Percentiles rank a stretch among this genome's conserved stretches.
These are phyloP conservation scores for Oxyura jamaicensis DNA, from an alignment of 2,113 vertebrate species.

Conservation along the genomic window DNA sequence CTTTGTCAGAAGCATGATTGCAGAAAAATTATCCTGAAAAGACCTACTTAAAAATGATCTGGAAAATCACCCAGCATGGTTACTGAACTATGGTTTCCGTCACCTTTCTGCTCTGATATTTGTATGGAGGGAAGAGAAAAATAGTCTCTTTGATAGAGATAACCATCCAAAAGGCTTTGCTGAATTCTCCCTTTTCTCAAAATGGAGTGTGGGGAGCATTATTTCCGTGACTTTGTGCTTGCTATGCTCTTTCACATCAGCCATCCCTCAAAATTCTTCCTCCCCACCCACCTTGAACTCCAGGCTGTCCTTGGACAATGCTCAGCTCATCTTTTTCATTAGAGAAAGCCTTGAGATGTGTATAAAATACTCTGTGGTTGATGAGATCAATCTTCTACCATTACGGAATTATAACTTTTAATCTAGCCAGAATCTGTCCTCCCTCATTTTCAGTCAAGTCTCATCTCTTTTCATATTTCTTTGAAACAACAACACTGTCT, in stretches of 20 bases:
- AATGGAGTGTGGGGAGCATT: conserved; percentile 1
- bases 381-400: conserved; percentile 50
- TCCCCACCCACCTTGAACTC: conserved; percentile 12
- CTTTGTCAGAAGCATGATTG: conserved; percentile 65
- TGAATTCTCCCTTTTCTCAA: conserved; percentile 42
- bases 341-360: not conserved
- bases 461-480: not conserved
- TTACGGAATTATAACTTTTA: conserved; percentile 53
- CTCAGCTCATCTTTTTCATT: not conserved
- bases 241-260: not conserved
- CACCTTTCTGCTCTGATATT: conserved; percentile 40
- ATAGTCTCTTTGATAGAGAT: conserved; percentile 15
- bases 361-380: conserved; percentile 4
- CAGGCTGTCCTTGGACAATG: conserved; percentile 11
- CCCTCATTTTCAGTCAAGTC: conserved; percentile 17
- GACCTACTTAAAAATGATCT: conserved; percentile 63
- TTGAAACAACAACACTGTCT: conserved; percentile 35
- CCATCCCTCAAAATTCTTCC: not conserved
- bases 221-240: conserved; percentile 50
- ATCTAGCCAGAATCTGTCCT: conserved; percentile 32
- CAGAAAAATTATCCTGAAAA: conserved; percentile 70
- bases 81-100: not conserved
- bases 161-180: not conserved
- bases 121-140: conserved; percentile 40
- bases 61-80: conserved; percentile 48